These are phyloP conservation scores for Corythoichthys intestinalis DNA, from an alignment of 2,113 vertebrate genomes.

Conservation along the genomic window DNA sequence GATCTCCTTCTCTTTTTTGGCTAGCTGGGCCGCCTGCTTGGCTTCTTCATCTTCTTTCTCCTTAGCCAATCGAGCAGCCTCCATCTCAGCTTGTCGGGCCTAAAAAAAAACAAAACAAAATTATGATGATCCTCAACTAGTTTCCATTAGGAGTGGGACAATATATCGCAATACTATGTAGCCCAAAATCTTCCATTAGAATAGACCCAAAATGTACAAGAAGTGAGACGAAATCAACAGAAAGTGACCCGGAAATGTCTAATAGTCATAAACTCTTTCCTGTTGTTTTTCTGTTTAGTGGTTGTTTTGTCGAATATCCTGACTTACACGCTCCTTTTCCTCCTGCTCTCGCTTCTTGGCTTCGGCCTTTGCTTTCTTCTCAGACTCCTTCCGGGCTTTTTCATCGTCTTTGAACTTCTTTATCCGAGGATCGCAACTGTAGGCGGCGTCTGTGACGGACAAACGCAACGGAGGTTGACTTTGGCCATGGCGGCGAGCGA, in stretches of 20 bases:
- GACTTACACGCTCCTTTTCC: conserved; percentile 87
- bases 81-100: conserved; percentile 89
- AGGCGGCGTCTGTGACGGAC: conserved; percentile 82
- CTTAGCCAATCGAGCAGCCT: conserved; percentile 83
- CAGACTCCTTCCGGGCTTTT: conserved; percentile 94
- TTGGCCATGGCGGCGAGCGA: too few relatives aligned
- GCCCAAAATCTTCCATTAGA: too few relatives aligned
- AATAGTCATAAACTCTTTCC: too few relatives aligned
- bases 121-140: not conserved
- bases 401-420: conserved; percentile 99
- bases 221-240: too few relatives aligned
- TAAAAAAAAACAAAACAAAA: conserved; percentile 36
- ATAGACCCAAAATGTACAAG: too few relatives aligned
- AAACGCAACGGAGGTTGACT: not conserved
- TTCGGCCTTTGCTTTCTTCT: conserved; percentile 95
- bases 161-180: too few relatives aligned
- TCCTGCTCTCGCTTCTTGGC: conserved; percentile 95
- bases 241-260: too few relatives aligned
- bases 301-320: too few relatives aligned
- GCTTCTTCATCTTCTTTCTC: conserved; percentile 95
- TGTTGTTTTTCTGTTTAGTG: too few relatives aligned
- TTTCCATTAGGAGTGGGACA: too few relatives aligned
- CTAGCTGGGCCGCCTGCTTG: conserved; percentile 82
- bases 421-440: conserved; percentile 93
- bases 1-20: conserved; percentile 96